Evolutionary conservation across 2,888 invertebrate genomes (phyloP), one percentile per base, ranked within the genome.

Genomic region (Drosophila gaucha): DNA sequence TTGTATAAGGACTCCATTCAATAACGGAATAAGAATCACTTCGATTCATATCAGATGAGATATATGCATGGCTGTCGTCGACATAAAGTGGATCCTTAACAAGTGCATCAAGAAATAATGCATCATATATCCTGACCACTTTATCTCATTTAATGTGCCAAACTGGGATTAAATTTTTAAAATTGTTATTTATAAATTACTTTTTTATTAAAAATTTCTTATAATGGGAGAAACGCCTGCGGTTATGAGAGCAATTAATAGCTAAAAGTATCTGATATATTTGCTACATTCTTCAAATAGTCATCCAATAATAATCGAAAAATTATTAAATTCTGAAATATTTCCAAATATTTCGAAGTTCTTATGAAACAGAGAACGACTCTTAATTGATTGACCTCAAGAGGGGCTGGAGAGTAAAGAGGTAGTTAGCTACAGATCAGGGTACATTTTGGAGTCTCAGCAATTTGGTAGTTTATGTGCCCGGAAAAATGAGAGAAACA

Each of bases 401-500:
- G n/a, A n/a, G n/a, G n/a, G n/a, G n/a, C n/a, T n/a, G n/a, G n/a
- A n/a, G n/a, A n/a, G n/a, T n/a, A n/a, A n/a, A n/a, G n/a, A n/a
- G n/a, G n/a, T n/a, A n/a, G 1, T 22, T 3, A 8, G 22, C 3
- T 12, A 12, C 12, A 1, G 30, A 30, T 1, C 12, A 1, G 1
- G 12, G 14, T 24, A 2, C 22, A 14, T 14, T 24, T 4, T 41
- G 14, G 5, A 10, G 24, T 14, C 39, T 41, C 24, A 41, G 24
- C 41, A 41, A 10, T 6, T 26, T 10, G 9, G 0, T 4, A 49
- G 54, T 33, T 59, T 47, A 55, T 69, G 51, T 44, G 67, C 24
- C 10, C n/a, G n/a, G n/a, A n/a, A n/a, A n/a, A n/a, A n/a, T n/a
- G n/a, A n/a, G n/a, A n/a, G n/a, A n/a, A n/a, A n/a, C 52, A 26